A percentile compares a stretch with the other conserved stretches of the same genome.
Conservation (phyloP, 2,888 invertebrate species). For the Cantharis rustica region DNA sequence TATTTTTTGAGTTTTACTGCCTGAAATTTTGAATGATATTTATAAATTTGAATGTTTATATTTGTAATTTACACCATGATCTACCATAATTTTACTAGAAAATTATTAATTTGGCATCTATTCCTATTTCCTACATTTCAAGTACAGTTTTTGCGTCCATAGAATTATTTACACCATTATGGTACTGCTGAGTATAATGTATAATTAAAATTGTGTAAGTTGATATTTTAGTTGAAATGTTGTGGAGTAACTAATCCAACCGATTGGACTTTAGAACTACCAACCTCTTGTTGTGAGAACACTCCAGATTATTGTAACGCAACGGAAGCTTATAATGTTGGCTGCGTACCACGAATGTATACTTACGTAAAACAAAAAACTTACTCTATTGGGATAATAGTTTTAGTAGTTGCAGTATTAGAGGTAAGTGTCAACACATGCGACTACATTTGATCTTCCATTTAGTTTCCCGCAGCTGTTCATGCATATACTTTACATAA, state of each 20-base stretch:
- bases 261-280: slow-evolving; percentile 51
- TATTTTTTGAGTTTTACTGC: no score
- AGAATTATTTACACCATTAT: no score
- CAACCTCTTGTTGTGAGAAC: neutral
- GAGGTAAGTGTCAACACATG: neutral
- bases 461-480: neutral
- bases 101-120: no score
- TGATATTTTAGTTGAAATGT: slow-evolving; percentile 60
- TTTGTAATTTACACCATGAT: no score
- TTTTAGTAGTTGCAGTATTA: neutral
- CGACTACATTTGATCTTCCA: no score
- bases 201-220: neutral
- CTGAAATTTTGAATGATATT: no score
- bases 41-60: no score
- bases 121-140: no score
- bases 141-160: no score
- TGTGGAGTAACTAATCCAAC: slow-evolving; percentile 58
- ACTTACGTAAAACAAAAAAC: neutral
- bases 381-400: neutral
- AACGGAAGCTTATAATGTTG: neutral
- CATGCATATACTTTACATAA: no score
- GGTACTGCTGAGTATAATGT: no score
- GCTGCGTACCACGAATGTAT: neutral
- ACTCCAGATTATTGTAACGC: neutral
- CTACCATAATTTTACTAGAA: no score